These are phyloP conservation scores for Gila orcuttii DNA, from an alignment of 2,113 vertebrate species.

Conservation along the genomic window DNA sequence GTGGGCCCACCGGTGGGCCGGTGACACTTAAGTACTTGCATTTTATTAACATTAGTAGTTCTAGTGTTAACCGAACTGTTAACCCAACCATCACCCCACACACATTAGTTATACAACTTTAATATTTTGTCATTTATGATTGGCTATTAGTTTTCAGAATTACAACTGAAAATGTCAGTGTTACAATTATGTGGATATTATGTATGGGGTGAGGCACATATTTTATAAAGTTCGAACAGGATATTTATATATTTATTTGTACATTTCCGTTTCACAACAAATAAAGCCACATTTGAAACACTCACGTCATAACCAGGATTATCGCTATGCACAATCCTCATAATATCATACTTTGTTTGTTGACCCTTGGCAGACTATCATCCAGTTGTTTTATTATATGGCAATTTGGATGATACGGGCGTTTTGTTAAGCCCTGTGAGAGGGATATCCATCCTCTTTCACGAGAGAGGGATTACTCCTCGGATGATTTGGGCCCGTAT, in stretches of 20 bases:
- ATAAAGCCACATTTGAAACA: not conserved
- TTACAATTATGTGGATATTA: no score
- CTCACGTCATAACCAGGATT: not conserved
- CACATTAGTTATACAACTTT: not conserved
- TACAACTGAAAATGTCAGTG: not conserved
- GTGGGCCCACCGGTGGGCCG: no score
- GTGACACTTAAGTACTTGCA: no score
- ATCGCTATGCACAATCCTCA: not conserved
- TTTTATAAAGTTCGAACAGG: not conserved
- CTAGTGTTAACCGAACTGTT: no score
- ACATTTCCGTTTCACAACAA: not conserved
- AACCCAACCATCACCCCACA: no score
- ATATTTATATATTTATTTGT: not conserved
- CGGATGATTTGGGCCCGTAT: not conserved
- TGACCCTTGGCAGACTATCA: not conserved
- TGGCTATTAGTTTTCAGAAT: not conserved
- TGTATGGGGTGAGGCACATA: no score
- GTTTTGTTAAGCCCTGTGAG: not conserved
- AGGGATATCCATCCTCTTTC: not conserved
- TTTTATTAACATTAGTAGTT: no score
- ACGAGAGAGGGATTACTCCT: conserved; percentile 18
- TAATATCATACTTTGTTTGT: not conserved
- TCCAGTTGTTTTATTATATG: conserved; percentile 1
- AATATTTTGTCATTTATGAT: not conserved
- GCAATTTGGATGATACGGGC: not conserved